Evolutionary conservation across 2,888 invertebrate species (phyloP), one percentile per base, ranked within the genome.

Genomic region (Netelia virgata): DNA sequence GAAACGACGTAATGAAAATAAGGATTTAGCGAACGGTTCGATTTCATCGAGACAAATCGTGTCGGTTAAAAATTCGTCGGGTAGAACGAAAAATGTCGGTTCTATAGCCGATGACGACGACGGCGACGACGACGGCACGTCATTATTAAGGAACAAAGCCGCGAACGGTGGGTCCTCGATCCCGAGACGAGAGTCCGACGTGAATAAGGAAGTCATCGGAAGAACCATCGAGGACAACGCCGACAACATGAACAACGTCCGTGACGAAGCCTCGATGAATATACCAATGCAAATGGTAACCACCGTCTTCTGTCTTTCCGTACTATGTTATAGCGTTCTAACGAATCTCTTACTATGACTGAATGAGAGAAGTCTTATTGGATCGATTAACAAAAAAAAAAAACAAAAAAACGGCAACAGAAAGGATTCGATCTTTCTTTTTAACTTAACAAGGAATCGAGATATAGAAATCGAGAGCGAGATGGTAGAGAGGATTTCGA

Each of bases 261-360:
- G 91, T 88, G 90, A 89, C 72, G 88, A 88, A 86, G 89, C 88
- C 85, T 89, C 90, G 89, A 89, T 90, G 90, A 91, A 90, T 91
- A 89, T 92, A 91, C 92, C 93, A 86, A 91, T 93, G 91, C 90
- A 92, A 92, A 93, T 93, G 93, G 93, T 93, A 92, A 93, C 93
- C 90, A 93, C 93, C 91, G 92, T 92, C 89, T 91, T 93, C 90
- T 93, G 93, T 93, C 91, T 93, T 89, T 93, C 93, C 90, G 92
- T 93, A 90, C 90, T 93, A 90, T 93, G 92, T 93, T 93, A 93
- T 90, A 92, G 93, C 92, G 91, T 93, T 90, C 90, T 93, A 91
- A 93, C 91, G 89, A 93, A 93, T 91, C 90, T 93, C 84, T 91
- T 93, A 89, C 89, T 92, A 86, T 93, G 91, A 93, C 87, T 86